phyloP scores from a whole-genome alignment of 2,113 vertebrate species.

The Theristicus caerulescens region DNA sequence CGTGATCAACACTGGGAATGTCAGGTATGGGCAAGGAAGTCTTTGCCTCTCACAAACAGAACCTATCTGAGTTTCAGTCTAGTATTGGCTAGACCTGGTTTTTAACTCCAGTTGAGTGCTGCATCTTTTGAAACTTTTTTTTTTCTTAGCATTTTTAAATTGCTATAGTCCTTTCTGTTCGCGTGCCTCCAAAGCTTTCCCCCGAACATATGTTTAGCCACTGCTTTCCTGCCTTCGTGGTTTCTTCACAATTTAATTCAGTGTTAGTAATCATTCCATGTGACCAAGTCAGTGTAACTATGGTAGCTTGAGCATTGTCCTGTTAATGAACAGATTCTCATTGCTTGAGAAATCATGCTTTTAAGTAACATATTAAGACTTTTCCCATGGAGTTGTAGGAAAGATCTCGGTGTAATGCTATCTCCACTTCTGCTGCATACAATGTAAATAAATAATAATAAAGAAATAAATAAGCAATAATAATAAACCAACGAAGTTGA shows the following conservation, averaged over 20 bases:
- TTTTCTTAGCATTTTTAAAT: neutral
- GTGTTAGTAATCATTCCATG: neutral
- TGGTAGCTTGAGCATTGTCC: neutral
- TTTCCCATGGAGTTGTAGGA: neutral
- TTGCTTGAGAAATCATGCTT: neutral
- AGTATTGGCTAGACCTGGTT: neutral
- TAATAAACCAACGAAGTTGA: neutral
- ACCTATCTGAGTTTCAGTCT: neutral
- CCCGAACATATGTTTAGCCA: neutral
- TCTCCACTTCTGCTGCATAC: constrained; percentile 48
- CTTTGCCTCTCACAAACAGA: neutral
- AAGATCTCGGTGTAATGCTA: neutral
- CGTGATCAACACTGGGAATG: neutral
- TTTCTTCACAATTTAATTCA: neutral
- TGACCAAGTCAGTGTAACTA: neutral
- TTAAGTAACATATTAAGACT: neutral
- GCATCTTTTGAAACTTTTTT: neutral
- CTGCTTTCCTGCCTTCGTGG: neutral
- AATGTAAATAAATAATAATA: neutral
- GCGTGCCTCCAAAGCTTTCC: neutral
- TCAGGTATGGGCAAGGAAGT: neutral
- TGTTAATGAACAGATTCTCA: neutral
- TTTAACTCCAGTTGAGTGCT: neutral
- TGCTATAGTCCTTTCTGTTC: neutral
- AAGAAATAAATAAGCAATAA: no score